phyloP scores from a whole-genome alignment of 2,113 vertebrate species.

The Fregata magnificens region DNA sequence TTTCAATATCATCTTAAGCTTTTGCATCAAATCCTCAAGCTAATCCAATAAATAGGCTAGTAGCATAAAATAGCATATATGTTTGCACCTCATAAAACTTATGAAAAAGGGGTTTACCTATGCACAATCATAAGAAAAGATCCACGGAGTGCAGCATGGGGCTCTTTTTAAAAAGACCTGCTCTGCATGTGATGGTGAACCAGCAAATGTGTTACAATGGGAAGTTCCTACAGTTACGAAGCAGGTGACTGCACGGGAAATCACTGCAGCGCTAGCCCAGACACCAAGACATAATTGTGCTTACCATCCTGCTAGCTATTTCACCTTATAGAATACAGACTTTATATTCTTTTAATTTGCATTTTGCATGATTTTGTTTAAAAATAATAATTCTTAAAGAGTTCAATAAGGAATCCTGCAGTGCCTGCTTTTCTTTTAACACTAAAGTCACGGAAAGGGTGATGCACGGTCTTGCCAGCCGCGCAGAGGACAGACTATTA shows the following conservation, averaged over 20 bases:
- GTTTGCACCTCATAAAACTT: slow-evolving; percentile 63
- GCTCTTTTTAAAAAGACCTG: background rate
- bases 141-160: slow-evolving; percentile 17
- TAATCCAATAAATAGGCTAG: slow-evolving; percentile 76
- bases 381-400: background rate
- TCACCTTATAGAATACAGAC: background rate
- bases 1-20: slow-evolving; percentile 77
- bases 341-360: background rate
- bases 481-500: background rate
- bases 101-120: slow-evolving; percentile 62
- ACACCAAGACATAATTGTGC: background rate
- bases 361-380: background rate
- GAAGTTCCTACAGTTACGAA: background rate
- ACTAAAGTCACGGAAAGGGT: background rate
- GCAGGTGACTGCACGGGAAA: background rate
- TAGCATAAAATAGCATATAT: slow-evolving; percentile 61
- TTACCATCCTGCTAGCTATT: background rate
- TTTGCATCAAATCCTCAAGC: slow-evolving; percentile 70
- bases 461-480: background rate
- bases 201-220: background rate
- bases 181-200: background rate
- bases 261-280: background rate
- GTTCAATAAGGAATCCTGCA: background rate
- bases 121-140: background rate
- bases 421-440: background rate